phyloP scores from a whole-genome alignment of 2,888 invertebrate species.

The Pecten maximus region DNA sequence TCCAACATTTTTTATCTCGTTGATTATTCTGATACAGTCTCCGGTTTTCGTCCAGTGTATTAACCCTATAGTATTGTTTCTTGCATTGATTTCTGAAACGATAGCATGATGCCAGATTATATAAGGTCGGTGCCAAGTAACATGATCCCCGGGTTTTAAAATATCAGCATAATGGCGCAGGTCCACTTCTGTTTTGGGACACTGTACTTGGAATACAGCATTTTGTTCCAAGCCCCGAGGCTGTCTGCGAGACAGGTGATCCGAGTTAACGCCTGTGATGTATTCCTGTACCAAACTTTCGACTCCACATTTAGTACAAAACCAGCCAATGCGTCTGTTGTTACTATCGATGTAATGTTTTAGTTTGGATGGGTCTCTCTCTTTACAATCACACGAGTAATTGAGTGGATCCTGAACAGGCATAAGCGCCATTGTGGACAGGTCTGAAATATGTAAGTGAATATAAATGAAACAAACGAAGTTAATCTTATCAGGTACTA shows the following conservation, averaged over 20 bases:
- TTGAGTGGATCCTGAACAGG: no score
- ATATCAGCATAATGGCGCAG: neutral
- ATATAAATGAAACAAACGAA: no score
- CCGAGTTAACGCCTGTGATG: neutral
- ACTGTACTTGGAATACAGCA: slow-evolving; percentile 23
- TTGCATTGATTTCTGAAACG: slow-evolving; percentile 26
- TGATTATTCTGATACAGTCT: neutral
- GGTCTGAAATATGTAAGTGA: no score
- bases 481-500: no score
- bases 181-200: slow-evolving; percentile 39
- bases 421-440: no score
- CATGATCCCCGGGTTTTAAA: slow-evolving; percentile 42
- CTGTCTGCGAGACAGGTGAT: neutral
- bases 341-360: neutral
- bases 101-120: slow-evolving; percentile 51
- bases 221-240: neutral
- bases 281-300: slow-evolving; percentile 33
- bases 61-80: slow-evolving; percentile 27
- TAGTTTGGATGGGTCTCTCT: neutral
- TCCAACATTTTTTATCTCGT: slow-evolving; percentile 38
- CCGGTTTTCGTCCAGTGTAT: slow-evolving; percentile 36
- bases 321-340: neutral
- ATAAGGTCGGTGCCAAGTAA: slow-evolving; percentile 44
- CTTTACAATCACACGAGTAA: neutral
- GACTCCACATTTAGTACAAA: neutral